Conservation (phyloP, 2,888 invertebrate genomes). For the Orgyia antiqua region DNA sequence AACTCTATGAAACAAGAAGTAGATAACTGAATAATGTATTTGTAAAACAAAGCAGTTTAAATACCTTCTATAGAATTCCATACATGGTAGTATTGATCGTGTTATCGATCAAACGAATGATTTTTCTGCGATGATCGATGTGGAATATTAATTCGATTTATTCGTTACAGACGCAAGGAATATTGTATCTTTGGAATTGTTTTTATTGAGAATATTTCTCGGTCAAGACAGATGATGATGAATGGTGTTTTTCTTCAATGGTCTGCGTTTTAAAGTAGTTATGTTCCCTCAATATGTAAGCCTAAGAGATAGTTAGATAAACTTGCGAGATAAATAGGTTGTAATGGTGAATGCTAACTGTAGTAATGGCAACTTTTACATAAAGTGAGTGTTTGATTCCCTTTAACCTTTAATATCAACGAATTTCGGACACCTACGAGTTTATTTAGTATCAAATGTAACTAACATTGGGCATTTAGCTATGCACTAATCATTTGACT, state of each 20-base stretch:
- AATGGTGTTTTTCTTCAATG: not conserved
- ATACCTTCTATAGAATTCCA: not conserved
- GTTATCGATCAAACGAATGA: slow-evolving; percentile 14
- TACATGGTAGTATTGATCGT: slow-evolving; percentile 1
- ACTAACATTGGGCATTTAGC: too few relatives aligned
- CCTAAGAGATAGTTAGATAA: too few relatives aligned
- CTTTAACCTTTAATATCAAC: too few relatives aligned
- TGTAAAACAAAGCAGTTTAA: slow-evolving; percentile 11
- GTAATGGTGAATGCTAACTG: too few relatives aligned
- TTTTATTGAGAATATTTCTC: not conserved
- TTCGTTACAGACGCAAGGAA: slow-evolving; percentile 6
- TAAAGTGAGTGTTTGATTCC: too few relatives aligned
- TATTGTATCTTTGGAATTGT: not conserved
- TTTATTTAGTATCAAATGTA: too few relatives aligned
- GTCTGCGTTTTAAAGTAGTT: too few relatives aligned
- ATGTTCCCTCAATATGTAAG: too few relatives aligned
- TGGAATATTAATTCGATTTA: slow-evolving; percentile 9
- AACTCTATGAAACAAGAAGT: not conserved
- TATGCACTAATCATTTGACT: too few relatives aligned
- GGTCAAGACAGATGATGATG: not conserved
- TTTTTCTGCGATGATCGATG: slow-evolving; percentile 18
- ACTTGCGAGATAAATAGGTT: too few relatives aligned
- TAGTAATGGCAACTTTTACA: too few relatives aligned
- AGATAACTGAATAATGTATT: slow-evolving; percentile 2
- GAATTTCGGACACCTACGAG: too few relatives aligned